These are phyloP conservation scores for Chionodraco myersi DNA, from an alignment of 2,113 vertebrate species.

Conservation along the genomic window DNA sequence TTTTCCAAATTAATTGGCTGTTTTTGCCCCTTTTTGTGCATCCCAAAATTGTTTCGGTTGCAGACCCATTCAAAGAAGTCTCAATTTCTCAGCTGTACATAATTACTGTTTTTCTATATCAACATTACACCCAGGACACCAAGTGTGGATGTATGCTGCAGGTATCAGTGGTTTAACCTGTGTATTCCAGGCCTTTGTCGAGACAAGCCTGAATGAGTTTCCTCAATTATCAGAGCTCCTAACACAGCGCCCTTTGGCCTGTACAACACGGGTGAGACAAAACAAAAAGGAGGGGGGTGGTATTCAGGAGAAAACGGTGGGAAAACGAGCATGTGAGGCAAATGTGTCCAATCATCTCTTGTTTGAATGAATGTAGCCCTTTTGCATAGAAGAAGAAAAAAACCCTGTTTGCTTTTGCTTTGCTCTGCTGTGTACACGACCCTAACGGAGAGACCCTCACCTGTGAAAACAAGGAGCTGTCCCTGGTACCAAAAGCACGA, in stretches of 20 bases:
- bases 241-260: slow-evolving; percentile 22
- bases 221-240: slow-evolving; percentile 31
- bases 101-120: background rate
- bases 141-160: slow-evolving; percentile 21
- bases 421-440: slow-evolving; percentile 24
- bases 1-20: background rate
- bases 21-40: background rate
- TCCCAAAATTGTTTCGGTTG: background rate
- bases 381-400: slow-evolving; percentile 16
- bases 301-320: slow-evolving; percentile 42
- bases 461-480: slow-evolving; percentile 69
- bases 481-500: slow-evolving; percentile 69
- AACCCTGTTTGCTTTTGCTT: slow-evolving; percentile 45
- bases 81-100: background rate
- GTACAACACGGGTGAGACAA: background rate
- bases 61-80: background rate
- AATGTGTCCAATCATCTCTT: slow-evolving; percentile 22
- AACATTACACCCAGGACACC: background rate
- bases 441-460: slow-evolving; percentile 47
- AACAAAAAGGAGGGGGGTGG: no score
- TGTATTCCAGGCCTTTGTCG: slow-evolving; percentile 1
- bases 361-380: slow-evolving; percentile 49
- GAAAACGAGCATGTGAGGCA: slow-evolving; percentile 67
- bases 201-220: slow-evolving; percentile 30
- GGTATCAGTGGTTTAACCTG: slow-evolving; percentile 21